phyloP scores from a whole-genome alignment of 1,140 invertebrate genomes.

The Yoshiicerus persimilis region DNA sequence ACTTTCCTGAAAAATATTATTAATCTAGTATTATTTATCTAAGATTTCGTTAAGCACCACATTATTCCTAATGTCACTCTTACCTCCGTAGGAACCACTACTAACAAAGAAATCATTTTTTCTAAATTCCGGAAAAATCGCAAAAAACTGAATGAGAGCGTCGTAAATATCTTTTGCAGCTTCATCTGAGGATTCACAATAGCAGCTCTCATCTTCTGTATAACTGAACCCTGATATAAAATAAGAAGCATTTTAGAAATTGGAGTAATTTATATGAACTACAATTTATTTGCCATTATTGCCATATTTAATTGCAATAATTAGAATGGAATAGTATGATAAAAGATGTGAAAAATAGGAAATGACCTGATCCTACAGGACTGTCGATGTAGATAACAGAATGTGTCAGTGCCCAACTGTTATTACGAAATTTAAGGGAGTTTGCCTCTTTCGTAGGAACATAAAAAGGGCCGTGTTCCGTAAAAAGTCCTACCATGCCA shows the following conservation, averaged over 20 bases:
- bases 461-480: not conserved
- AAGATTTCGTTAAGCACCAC: too few relatives aligned
- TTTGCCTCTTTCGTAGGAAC: not conserved
- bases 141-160: slow-evolving; percentile 55
- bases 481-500: not conserved
- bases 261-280: not conserved
- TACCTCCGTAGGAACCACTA: slow-evolving; percentile 53
- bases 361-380: slow-evolving; percentile 55
- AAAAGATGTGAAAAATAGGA: not conserved
- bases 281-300: not conserved
- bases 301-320: not conserved
- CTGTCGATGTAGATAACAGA: slow-evolving; percentile 60
- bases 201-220: not conserved
- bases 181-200: slow-evolving; percentile 36
- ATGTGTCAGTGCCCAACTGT: slow-evolving; percentile 56
- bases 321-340: not conserved
- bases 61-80: too few relatives aligned
- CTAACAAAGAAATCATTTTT: slow-evolving; percentile 56
- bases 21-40: too few relatives aligned
- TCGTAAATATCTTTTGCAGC: slow-evolving; percentile 56
- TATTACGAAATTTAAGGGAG: slow-evolving; percentile 47
- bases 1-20: slow-evolving; percentile 62
- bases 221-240: not conserved
- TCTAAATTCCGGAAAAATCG: slow-evolving; percentile 52
- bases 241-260: not conserved